Evolutionary conservation across 2,113 vertebrate genomes (phyloP), one percentile per base, ranked within the genome.

Genomic region (Chloropsis cyanopogon): DNA sequence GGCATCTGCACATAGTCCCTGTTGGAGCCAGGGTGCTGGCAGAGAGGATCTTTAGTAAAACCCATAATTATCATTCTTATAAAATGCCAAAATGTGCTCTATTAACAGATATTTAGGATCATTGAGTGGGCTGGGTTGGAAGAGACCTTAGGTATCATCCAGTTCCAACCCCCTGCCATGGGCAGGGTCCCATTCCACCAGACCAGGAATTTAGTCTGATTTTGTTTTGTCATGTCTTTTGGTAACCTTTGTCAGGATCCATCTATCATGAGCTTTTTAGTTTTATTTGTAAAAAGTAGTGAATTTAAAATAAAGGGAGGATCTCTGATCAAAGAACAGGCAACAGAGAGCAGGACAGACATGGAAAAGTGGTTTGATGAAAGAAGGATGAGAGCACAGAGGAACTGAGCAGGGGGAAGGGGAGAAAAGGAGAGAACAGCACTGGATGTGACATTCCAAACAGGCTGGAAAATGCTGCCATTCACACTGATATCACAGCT

Each of bases 401-500:
- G 47, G 71, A 86, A 63, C 56, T 61, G 89, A 82, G 44, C 31
- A 50, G 94, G 82, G 82, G 94, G 88, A 86, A 82, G 82, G 69
- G 88, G 56, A 73, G 41, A 66, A 77, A 86, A 93, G 63, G 54
- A 93, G 65, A 91, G 91, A 95, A 90, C 79, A 88, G 93, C 54
- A 69, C 86, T 88, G 82, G 56, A 95, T 93, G 90, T 95, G 73
- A 93, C 86, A 92, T 91, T 96, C 84, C 80, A 78, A 93, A 78
- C 56, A 92, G 85, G 82, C 91, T 94, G 86, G 76, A 71, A 96
- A 96, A 95, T 81, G 93, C 95, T 95, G 91, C 86, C 71, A 82
- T 91, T 95, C 95, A 87, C 94, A 81, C 87, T 91, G 85, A 29
- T 94, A 86, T 35, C 95, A 92, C 82, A 97, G 95, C 93, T 92